A percentile compares a stretch with the other conserved stretches of the same genome.
phyloP scores from a whole-genome alignment of 2,113 vertebrate species.

The Stegostoma tigrinum region DNA sequence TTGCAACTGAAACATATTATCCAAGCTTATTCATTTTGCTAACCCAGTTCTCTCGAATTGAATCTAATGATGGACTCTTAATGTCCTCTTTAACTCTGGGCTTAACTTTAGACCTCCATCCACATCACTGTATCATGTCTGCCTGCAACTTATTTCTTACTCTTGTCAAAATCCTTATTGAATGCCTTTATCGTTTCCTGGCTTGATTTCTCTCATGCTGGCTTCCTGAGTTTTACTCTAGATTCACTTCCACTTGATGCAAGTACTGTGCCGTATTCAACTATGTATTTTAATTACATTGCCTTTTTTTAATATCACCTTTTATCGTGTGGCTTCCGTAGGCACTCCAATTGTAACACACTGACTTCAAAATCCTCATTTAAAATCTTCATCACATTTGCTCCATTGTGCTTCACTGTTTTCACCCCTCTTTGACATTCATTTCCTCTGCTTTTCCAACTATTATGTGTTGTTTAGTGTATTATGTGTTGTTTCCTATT shows the following conservation, averaged over 20 bases:
- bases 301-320: background rate
- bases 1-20: background rate
- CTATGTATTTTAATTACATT: background rate
- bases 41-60: background rate
- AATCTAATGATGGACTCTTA: background rate
- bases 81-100: background rate
- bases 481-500: background rate
- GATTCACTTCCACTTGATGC: background rate
- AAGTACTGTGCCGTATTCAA: background rate
- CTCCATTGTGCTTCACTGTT: background rate
- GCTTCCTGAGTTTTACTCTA: background rate
- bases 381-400: background rate
- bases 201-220: background rate
- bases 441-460: background rate
- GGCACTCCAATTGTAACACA: background rate
- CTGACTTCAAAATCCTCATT: constrained; percentile 1
- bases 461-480: no score
- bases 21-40: no score
- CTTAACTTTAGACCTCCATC: background rate
- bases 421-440: background rate
- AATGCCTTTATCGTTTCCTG: background rate
- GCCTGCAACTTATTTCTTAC: background rate
- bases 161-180: background rate
- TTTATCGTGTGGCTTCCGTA: background rate
- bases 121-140: background rate